Evolutionary conservation across 2,888 invertebrate species (phyloP), one percentile per base, ranked within the genome.

Genomic region (Heliconius cydno): DNA sequence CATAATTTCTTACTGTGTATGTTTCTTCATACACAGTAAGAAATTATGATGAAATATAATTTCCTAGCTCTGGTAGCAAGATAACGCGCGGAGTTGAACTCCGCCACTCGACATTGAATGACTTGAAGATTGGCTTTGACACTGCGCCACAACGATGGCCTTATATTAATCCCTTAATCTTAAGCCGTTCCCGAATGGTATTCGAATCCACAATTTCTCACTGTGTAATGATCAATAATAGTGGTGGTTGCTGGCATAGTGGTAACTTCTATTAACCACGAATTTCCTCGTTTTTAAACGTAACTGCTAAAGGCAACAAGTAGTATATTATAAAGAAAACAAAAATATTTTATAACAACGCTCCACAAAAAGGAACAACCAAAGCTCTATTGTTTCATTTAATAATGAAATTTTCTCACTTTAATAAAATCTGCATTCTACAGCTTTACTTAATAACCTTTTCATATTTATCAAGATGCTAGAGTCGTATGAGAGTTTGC

Each of bases 381-480:
- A 70, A 46, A 70, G 41, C 70, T 46, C 25, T 70, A 70, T 70
- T 70, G 70, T 70, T 70, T 70, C 70, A 41, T 70, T 70, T 70
- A 70, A 70, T 70, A 46, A 46, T 25, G 70, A 70, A 70, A 70
- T 70, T 46, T 70, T 46, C 68, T 46, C 70, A 70, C 70, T 70
- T 46, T 70, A 70, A 70, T 70, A 70, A 70, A 70, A 70, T 70
- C 70, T 70, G 70, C 70, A 70, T 70, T 46, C 70, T 70, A 25
- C 41, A 70, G 70, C 70, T 70, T 70, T 70, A 70, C 41, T 41
- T 70, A 70, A 41, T 70, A 70, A 70, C 41, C 41, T 46, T 70
- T 70, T 70, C 70, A 25, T 70, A 25, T 70, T 70, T 70, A 70
- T 70, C 70, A 70, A 70, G 70, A 25, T 46, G 25, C 15, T 46